Evolutionary conservation across 2,888 invertebrate species (phyloP).

Genomic region (Sarcophaga rosellei): DNA sequence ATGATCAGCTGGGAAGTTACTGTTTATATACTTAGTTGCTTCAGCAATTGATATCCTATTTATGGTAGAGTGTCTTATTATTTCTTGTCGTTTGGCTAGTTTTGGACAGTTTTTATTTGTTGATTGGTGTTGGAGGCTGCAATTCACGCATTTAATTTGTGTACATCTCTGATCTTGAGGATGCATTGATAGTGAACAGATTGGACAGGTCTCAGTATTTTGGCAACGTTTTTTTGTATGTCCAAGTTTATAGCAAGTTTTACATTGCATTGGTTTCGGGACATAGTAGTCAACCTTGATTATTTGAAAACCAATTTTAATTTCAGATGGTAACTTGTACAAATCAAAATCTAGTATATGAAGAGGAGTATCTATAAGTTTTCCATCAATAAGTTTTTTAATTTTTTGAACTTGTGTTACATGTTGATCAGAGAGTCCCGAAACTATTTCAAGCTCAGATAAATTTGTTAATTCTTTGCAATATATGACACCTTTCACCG

Average conservation of each 20-base stretch:
- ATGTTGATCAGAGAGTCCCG: conserved; percentile 29
- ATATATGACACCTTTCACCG: conserved; percentile 48
- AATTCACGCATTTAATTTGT: conserved; percentile 25
- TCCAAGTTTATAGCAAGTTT: conserved; percentile 24
- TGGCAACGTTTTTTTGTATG: conserved; percentile 41
- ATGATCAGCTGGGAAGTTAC: background rate
- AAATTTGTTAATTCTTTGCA: conserved; percentile 31
- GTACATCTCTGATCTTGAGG: background rate
- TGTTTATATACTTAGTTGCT: conserved; percentile 4
- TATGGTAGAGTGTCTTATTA: conserved; percentile 6
- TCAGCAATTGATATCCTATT: conserved; percentile 4
- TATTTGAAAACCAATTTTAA: conserved; percentile 27
- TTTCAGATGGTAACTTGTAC: conserved; percentile 26
- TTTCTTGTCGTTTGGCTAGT: conserved; percentile 3
- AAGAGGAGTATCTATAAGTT: conserved; percentile 21
- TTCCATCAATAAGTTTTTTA: background rate
- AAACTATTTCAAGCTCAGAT: conserved; percentile 13
- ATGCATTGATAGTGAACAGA: conserved; percentile 1
- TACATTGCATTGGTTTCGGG: background rate
- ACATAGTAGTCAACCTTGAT: conserved; percentile 35
- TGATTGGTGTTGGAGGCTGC: conserved; percentile 15
- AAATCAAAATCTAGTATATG: conserved; percentile 30
- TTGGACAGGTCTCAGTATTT: background rate
- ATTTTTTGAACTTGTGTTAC: conserved; percentile 9
- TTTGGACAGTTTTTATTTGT: conserved; percentile 22